Evolutionary conservation across 2,888 invertebrate genomes (phyloP).

Genomic region (Galerucella nymphaeae): DNA sequence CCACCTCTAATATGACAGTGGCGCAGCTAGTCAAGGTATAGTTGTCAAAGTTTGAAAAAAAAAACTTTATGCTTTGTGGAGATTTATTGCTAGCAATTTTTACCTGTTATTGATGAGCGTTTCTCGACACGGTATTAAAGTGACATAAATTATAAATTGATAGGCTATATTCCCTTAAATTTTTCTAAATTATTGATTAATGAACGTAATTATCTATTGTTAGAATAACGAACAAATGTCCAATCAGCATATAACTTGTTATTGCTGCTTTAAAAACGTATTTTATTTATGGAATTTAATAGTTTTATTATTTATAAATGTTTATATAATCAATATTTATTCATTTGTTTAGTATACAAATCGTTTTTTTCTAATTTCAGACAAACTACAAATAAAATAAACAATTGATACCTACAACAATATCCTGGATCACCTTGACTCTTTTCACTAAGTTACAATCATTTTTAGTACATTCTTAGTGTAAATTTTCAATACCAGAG

Average conservation of each 20-base stretch:
- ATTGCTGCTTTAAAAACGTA: neutral
- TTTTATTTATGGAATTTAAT: neutral
- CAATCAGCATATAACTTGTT: neutral
- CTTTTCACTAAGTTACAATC: too few species aligned
- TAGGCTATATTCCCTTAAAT: neutral
- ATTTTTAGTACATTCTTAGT: too few species aligned
- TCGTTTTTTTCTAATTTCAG: neutral
- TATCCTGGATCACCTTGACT: too few species aligned
- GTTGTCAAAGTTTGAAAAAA: conserved; percentile 14
- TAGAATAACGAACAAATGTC: neutral
- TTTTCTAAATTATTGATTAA: conserved; percentile 12
- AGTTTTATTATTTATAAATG: neutral
- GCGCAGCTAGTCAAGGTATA: conserved; percentile 15
- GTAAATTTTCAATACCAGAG: too few species aligned
- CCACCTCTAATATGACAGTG: conserved; percentile 20
- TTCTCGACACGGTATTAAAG: conserved; percentile 24
- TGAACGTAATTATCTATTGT: conserved; percentile 11
- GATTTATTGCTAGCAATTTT: conserved; percentile 22
- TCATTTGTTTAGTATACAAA: neutral
- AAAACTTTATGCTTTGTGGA: conserved; percentile 13
- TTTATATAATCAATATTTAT: neutral
- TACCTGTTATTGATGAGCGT: conserved; percentile 25
- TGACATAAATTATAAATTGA: conserved; percentile 28
- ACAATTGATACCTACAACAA: neutral
- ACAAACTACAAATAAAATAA: neutral